Evolutionary conservation across 2,888 invertebrate genomes (phyloP), one percentile per base, ranked within the genome.

Genomic region (Biston stratarius): DNA sequence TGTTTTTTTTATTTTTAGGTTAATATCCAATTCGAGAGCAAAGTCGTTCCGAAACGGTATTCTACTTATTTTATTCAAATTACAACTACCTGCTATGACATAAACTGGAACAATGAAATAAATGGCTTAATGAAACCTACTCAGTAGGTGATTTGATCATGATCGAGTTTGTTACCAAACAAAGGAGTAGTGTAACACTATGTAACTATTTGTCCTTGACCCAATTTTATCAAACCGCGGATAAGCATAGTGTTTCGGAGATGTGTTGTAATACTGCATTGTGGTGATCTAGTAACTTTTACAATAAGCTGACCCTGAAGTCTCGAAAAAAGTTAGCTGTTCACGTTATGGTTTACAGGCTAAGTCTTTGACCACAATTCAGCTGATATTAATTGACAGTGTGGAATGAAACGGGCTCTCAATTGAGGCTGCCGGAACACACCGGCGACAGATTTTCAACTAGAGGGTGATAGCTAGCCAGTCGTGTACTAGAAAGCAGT

Each of bases 1-100:
- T 38, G 48, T 47, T 48, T 64, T 48, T 64, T 71, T 68, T 64
- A 62, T 67, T 62, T 67, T 62, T 63, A 60, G 60, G 67, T 64
- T 57, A 68, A 64, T 52, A 60, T 47, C 63, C 60, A 14, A 51
- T n/a, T 38, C 55, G 61, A 61, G 48, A 49, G n/a, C 36, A 55
- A 56, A 57, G 53, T 57, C 57, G 38, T 58, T 58, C 14, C 36
- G 15, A 49, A 38, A 5, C 8, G 44, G 14, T 53, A 52, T 24
- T 24, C 14, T 45, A n/a, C 6, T 56, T 56, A 51, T 44, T 51
- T 48, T 24, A 40, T 42, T 58, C 53, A 48, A 59, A 45, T 48
- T 53, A 52, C 49, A n/a, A 52, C 52, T 38, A 14, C 15, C n/a
- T 12, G 24, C 58, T 48, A 42, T 10, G n/a, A 59, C 34, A 47